Base-by-base conservation (phyloP, 2,888 invertebrate genomes). In the Melinopterus prodromus region DNA sequence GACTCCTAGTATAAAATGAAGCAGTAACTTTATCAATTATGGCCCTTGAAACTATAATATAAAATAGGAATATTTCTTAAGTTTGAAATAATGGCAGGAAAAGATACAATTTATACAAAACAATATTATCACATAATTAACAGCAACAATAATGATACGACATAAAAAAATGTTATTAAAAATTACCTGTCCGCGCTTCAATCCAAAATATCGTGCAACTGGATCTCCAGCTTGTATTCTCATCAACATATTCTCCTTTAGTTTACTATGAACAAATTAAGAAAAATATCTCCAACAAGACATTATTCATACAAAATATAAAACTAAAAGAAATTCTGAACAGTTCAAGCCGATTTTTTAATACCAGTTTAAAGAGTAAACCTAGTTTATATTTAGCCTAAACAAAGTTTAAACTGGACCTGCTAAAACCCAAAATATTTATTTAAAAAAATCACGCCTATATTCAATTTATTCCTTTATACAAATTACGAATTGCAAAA, bases 201-300 rank as follows among this genome's bases (percentile, higher is more conserved):
- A 92, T 81, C 99, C 99, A 91, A 98, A 99, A 90, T 99, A 99
- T 88, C 99, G 92, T 0, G 99, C 97, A 0, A 99, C 99, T 0
- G 99, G 99, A 91, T 99, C 99, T 77, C 98, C 98, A 7, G 96
- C 97, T 90, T 99, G 99, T 88, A 99, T 99, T 88, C 99, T 94
- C 95, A 99, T 99, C 88, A 99, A 91, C 93, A 99, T 99, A 88
- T 98, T 98, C 89, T 99, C 99, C 89, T 99, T 99, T 76, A 99
- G 90, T 91, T 99, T 99, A 91, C 95, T 95, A 78, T 72, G 79
- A 78, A 80, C 82, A 83, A 80, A 9, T 81, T 72, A 80, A 80
- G 78, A 77, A 81, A 78, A 81, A 77, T 74, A 53, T 72, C 38
- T 16, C 70, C 16, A 16, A 38, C 71, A 76, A 71, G 26, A 75